These are phyloP conservation scores for Polylopha cassiicola DNA, from an alignment of 2,888 invertebrate genomes.

Conservation along the genomic window DNA sequence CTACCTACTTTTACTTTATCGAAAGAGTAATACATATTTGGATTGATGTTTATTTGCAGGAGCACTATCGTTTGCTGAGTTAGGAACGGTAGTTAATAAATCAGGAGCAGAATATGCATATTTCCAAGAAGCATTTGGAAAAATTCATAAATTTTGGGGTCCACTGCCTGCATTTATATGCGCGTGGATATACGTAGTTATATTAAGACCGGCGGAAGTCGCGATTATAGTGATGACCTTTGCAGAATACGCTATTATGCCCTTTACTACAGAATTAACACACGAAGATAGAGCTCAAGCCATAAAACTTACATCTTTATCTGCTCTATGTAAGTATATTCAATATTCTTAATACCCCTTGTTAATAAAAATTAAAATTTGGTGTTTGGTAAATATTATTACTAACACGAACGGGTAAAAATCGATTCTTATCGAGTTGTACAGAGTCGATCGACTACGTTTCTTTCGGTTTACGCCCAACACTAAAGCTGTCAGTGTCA, in stretches of 20 bases:
- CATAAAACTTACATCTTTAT: conserved; percentile 79
- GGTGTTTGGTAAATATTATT: no score
- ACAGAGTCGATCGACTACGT: not conserved
- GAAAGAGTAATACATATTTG: not conserved
- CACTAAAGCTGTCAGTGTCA: no score
- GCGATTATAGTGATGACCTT: conserved; percentile 87
- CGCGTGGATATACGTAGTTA: conserved; percentile 86
- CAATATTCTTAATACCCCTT: not conserved
- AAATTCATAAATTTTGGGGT: conserved; percentile 82
- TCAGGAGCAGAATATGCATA: conserved; percentile 91
- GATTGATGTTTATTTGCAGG: conserved; percentile 65
- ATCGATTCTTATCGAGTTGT: no score
- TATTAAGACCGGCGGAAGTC: conserved; percentile 86
- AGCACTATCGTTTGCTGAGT: conserved; percentile 87
- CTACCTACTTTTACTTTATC: not conserved
- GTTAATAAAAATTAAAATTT: no score
- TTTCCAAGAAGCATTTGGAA: conserved; percentile 84
- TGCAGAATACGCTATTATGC: conserved; percentile 84
- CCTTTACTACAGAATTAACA: conserved; percentile 71
- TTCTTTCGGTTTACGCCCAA: not conserved
- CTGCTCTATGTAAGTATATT: conserved; percentile 78
- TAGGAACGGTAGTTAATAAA: conserved; percentile 86
- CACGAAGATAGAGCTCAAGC: conserved; percentile 61
- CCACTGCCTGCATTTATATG: conserved; percentile 85
- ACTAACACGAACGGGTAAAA: conserved; percentile 1